Percentiles rank a stretch among this genome's conserved stretches.
Conservation (phyloP, 2,888 invertebrate genomes). For the Stegophylla sp. region DNA sequence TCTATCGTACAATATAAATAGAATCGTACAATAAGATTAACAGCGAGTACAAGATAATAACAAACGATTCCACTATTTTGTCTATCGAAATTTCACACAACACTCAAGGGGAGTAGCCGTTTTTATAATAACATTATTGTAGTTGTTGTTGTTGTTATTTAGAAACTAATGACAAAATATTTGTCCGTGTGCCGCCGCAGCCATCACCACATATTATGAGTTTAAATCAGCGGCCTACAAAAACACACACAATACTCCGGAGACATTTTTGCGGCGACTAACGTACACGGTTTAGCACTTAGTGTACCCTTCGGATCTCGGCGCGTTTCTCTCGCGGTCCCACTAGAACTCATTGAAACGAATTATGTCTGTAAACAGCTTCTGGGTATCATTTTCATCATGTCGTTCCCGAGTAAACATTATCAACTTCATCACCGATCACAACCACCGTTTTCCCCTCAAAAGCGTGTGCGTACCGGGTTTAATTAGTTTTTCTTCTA, state of each 20-base stretch:
- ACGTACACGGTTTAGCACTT: constrained; percentile 52
- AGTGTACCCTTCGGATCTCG: constrained; percentile 15
- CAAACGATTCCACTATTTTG: too few relatives aligned
- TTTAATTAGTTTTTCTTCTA: background rate
- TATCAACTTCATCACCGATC: constrained; percentile 6
- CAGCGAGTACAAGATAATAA: too few relatives aligned
- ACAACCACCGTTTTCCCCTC: background rate
- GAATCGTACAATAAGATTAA: too few relatives aligned
- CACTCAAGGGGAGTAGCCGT: too few relatives aligned
- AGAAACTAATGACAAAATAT: background rate
- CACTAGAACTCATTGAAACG: constrained; percentile 37
- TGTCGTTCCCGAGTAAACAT: constrained; percentile 4
- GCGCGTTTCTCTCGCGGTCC: constrained; percentile 9
- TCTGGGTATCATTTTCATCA: background rate
- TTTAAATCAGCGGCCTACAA: constrained; percentile 6
- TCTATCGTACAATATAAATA: too few relatives aligned
- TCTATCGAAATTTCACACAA: too few relatives aligned
- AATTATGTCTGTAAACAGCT: constrained; percentile 36
- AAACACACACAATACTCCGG: constrained; percentile 6
- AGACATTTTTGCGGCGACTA: constrained; percentile 36
- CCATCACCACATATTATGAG: too few relatives aligned
- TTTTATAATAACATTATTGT: background rate
- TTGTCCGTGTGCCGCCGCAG: background rate
- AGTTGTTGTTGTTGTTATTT: background rate
- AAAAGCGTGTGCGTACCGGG: background rate